phyloP scores from a whole-genome alignment of 2,113 vertebrate genomes.

The Coryphaenoides rupestris region DNA sequence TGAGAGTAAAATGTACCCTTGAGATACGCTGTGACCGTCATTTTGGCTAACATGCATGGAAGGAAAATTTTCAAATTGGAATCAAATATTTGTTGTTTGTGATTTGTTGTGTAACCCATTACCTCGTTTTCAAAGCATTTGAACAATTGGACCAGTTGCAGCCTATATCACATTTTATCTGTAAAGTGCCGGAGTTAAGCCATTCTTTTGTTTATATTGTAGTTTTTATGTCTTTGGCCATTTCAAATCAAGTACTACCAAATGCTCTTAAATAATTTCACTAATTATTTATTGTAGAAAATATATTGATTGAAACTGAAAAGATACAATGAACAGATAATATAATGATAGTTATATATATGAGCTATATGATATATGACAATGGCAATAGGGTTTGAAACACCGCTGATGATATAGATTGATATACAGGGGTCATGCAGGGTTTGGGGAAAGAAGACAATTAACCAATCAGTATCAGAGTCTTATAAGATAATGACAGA shows the following conservation, averaged over 20 bases:
- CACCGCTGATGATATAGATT: neutral
- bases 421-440: conserved; percentile 37
- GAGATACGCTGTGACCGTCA: conserved; percentile 16
- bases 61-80: conserved; percentile 1
- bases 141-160: conserved; percentile 11
- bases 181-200: conserved; percentile 44
- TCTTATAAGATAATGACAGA: conserved; percentile 12
- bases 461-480: conserved; percentile 25
- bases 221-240: conserved; percentile 9
- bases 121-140: conserved; percentile 14
- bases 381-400: no score
- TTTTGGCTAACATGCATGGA: conserved; percentile 28
- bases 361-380: neutral
- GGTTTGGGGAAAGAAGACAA: conserved; percentile 15
- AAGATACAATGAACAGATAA: conserved; percentile 16
- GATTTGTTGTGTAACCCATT: conserved; percentile 23
- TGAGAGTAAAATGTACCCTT: conserved; percentile 13
- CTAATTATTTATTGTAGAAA: conserved; percentile 8
- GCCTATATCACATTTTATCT: conserved; percentile 23
- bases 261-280: conserved; percentile 7
- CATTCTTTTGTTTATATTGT: conserved; percentile 9
- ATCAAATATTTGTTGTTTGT: conserved; percentile 18
- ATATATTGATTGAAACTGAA: conserved; percentile 3
- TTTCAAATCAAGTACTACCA: conserved; percentile 19
- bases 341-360: conserved; percentile 19